phyloP scores from a whole-genome alignment of 2,888 invertebrate genomes.

The Zootermopsis nevadensis region DNA sequence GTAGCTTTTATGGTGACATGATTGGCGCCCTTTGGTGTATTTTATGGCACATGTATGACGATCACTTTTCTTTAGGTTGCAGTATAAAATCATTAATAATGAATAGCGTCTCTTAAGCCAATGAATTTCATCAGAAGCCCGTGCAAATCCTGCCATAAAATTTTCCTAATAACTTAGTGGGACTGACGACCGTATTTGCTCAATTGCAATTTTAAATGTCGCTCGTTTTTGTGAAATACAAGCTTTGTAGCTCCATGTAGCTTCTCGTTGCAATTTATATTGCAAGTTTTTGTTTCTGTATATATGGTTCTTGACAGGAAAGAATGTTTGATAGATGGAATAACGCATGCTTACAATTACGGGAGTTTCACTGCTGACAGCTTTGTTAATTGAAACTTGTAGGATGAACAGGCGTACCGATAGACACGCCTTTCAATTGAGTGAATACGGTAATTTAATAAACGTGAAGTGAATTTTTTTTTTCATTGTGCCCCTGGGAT shows the following conservation, averaged over 20 bases:
- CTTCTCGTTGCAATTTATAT: neutral
- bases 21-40: neutral
- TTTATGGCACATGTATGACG: neutral
- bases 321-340: neutral
- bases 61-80: neutral
- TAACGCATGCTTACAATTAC: neutral
- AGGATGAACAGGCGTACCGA: neutral
- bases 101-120: neutral
- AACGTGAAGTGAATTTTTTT: conserved; percentile 7
- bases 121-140: neutral
- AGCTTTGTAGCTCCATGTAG: neutral
- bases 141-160: neutral
- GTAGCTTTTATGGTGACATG: neutral
- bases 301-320: conserved; percentile 10
- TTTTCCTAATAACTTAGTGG: neutral
- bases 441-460: conserved; percentile 17
- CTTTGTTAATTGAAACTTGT: neutral
- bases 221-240: conserved; percentile 11
- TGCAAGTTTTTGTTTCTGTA: neutral
- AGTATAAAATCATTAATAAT: neutral
- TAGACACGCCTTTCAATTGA: conserved; percentile 6
- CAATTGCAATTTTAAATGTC: neutral
- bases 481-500: neutral
- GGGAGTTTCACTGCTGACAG: neutral
- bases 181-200: conserved; percentile 8